Evolutionary conservation across 2,797 vertebrate species (phyloP), one percentile per base, ranked within the genome.

Genomic region (Huso huso): DNA sequence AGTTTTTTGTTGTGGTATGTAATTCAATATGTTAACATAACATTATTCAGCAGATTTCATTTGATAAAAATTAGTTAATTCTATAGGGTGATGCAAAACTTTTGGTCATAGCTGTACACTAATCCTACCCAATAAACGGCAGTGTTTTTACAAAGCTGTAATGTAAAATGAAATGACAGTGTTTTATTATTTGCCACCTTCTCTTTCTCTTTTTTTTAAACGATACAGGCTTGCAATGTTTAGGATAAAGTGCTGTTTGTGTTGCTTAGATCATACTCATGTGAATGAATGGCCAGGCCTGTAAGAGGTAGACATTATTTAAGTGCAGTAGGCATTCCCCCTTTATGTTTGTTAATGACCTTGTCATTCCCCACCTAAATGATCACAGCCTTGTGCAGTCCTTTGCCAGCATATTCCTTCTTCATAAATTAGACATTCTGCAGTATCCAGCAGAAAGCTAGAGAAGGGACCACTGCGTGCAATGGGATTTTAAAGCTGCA

Each of bases 341-440:
- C 87, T 52, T 83, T 83, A 84, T 84, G 87, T 83, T 84, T 82
- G 80, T 88, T 89, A 85, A 86, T 86, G 81, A 86, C 83, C 83
- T 84, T 88, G 84, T 87, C 83, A 83, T 86, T 82, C 84, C 82
- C 78, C 81, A 80, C 78, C 75, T 84, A 86, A 85, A 87, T 89
- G 87, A 84, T 74, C 75, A 72, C 66, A 51, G n/a, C 49, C 66
- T 18, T 51, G 58, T 51, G 11, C 15, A 60, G 8, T 51, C 10
- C 15, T 50, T 67, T 67, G 8, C 66, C 13, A 51, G 66, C 57
- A 61, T 8, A 49, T 6, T 10, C 48, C 48, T 61, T 50, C 13
- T 62, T 10, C 13, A 66, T 65, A 55, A 23, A 65, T 55, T 23
- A 53, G 6, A 48, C 18, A 59, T 55, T 64, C 13, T 64, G 63